These are phyloP conservation scores for Sigmodon hispidus DNA, from an alignment of 2,113 vertebrate species.

Conservation along the genomic window DNA sequence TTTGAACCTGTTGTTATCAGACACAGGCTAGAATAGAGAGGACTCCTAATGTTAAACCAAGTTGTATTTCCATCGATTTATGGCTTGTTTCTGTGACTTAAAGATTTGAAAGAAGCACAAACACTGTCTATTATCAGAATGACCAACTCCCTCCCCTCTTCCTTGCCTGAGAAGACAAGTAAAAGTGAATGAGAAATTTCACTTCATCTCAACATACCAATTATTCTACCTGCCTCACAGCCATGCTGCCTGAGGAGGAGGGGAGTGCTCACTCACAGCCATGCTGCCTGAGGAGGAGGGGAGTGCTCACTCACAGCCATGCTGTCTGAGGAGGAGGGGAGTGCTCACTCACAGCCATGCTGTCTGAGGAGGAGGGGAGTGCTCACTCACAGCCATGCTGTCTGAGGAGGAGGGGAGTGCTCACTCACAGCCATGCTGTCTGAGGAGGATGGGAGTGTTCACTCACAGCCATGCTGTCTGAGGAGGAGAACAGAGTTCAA, in stretches of 20 bases:
- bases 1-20: not conserved
- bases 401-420: not conserved
- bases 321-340: not conserved
- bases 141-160: not conserved
- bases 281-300: too few relatives aligned
- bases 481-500: not conserved
- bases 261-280: not conserved
- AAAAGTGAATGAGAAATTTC: not conserved
- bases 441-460: not conserved
- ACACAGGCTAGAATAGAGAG: not conserved
- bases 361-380: not conserved
- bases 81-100: not conserved
- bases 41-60: not conserved
- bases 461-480: not conserved
- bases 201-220: not conserved
- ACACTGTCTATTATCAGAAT: not conserved
- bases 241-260: not conserved
- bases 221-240: not conserved
- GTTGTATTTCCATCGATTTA: conserved; percentile 3
- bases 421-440: too few relatives aligned
- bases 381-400: not conserved
- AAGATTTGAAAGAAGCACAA: not conserved
- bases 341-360: not conserved
- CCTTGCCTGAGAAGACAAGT: not conserved
- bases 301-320: too few relatives aligned